phyloP scores from a whole-genome alignment of 2,797 vertebrate genomes.

The Centroberyx gerrardi region DNA sequence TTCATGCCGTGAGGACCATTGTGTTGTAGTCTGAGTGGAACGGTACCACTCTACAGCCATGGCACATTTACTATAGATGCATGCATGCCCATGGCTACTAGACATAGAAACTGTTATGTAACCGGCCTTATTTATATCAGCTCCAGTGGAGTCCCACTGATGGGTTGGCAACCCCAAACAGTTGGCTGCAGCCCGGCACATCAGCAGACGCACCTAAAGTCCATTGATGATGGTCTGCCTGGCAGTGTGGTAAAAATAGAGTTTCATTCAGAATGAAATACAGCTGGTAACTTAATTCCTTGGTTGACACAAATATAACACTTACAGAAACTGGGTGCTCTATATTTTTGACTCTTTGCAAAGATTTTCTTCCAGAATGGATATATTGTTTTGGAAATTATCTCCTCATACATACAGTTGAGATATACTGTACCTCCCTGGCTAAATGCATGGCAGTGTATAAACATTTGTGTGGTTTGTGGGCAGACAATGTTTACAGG shows the following conservation, averaged over 20 bases:
- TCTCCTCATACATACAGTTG: too few relatives aligned
- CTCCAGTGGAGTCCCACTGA: slow-evolving; percentile 13
- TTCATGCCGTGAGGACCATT: too few relatives aligned
- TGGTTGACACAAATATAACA: too few relatives aligned
- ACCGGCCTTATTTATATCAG: slow-evolving; percentile 47
- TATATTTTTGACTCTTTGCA: too few relatives aligned
- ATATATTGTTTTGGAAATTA: too few relatives aligned
- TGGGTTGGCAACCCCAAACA: slow-evolving; percentile 7
- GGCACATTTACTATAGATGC: background rate
- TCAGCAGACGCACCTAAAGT: background rate
- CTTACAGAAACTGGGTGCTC: too few relatives aligned
- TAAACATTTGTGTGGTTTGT: too few relatives aligned
- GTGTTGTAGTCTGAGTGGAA: background rate
- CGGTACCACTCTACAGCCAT: too few relatives aligned
- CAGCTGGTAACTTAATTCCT: too few relatives aligned
- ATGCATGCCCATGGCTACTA: background rate
- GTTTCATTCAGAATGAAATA: background rate
- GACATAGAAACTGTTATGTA: slow-evolving; percentile 21
- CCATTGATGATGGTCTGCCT: background rate
- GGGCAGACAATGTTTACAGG: too few relatives aligned
- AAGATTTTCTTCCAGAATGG: too few relatives aligned
- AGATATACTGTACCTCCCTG: background rate
- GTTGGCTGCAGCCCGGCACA: slow-evolving; percentile 20
- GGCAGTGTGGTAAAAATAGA: background rate
- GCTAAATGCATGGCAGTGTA: background rate